phyloP scores from a whole-genome alignment of 2,113 vertebrate species.

The Phainopepla nitens region DNA sequence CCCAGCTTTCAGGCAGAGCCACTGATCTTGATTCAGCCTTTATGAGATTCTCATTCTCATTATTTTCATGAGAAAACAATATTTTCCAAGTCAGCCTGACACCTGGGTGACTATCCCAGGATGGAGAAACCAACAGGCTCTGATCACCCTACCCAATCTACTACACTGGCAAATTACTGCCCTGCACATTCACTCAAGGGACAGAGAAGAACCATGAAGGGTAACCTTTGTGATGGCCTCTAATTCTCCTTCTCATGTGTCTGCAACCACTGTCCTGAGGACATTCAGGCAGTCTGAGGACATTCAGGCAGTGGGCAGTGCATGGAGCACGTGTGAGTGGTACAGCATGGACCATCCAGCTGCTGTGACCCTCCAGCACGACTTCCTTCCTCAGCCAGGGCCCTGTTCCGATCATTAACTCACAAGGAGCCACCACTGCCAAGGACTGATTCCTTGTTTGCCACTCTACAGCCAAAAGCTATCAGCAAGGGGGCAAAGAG shows the following conservation, averaged over 20 bases:
- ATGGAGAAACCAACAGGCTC: not conserved
- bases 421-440: not conserved
- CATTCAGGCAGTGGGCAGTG: not conserved
- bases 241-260: not conserved
- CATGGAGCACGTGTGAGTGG: not conserved
- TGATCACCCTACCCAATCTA: not conserved
- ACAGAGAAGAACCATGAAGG: not conserved
- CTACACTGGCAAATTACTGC: not conserved
- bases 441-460: constrained; percentile 29
- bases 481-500: constrained; percentile 3
- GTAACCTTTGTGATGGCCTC: not conserved
- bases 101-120: not conserved
- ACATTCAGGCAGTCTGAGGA: not conserved
- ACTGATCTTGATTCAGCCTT: not conserved
- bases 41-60: not conserved
- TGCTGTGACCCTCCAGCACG: not conserved
- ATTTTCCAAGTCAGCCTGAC: not conserved
- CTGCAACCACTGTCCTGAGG: fast-evolving
- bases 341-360: not conserved
- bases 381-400: not conserved
- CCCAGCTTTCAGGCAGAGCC: not conserved
- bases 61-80: not conserved
- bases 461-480: not conserved
- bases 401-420: constrained; percentile 43
- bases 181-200: not conserved